Percentiles rank a stretch among this genome's conserved stretches.
These are phyloP conservation scores for Nilaparvata lugens DNA, from an alignment of 1,140 invertebrate species.

Conservation along the genomic window DNA sequence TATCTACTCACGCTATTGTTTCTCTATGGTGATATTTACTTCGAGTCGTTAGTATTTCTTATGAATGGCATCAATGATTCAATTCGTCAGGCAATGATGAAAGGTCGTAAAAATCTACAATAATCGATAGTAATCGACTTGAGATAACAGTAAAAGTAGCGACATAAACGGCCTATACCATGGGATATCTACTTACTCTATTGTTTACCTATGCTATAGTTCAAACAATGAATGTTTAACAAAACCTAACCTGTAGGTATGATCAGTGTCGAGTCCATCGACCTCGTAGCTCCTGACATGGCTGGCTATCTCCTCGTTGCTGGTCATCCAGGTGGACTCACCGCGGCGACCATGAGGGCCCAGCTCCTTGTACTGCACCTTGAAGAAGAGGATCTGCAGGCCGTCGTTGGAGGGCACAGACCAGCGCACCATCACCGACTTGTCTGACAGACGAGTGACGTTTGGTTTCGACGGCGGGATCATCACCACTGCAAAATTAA, in stretches of 20 bases:
- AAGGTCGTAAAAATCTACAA: no score
- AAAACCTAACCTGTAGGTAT: constrained; percentile 45
- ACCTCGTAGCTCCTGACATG: constrained; percentile 69
- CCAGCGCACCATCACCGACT: constrained; percentile 91
- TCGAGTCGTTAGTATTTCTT: no score
- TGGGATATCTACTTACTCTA: no score
- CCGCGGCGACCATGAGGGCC: constrained; percentile 39
- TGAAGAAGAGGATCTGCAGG: constrained; percentile 78
- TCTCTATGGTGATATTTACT: no score
- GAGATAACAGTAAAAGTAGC: no score
- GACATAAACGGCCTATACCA: no score
- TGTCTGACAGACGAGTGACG: constrained; percentile 72
- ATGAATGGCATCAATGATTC: no score
- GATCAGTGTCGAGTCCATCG: constrained; percentile 58
- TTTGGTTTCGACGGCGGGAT: constrained; percentile 78
- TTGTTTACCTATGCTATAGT: no score
- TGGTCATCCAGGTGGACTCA: constrained; percentile 59
- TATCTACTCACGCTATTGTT: no score
- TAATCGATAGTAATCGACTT: no score
- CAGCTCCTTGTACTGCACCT: constrained; percentile 75
- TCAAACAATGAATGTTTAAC: background rate
- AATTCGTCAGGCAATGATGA: no score
- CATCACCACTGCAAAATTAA: constrained; percentile 47
- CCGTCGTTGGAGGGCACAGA: constrained; percentile 65
- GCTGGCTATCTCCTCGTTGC: constrained; percentile 67